phyloP scores from a whole-genome alignment of 2,888 invertebrate genomes.

The Cecidostiba fungosa region DNA sequence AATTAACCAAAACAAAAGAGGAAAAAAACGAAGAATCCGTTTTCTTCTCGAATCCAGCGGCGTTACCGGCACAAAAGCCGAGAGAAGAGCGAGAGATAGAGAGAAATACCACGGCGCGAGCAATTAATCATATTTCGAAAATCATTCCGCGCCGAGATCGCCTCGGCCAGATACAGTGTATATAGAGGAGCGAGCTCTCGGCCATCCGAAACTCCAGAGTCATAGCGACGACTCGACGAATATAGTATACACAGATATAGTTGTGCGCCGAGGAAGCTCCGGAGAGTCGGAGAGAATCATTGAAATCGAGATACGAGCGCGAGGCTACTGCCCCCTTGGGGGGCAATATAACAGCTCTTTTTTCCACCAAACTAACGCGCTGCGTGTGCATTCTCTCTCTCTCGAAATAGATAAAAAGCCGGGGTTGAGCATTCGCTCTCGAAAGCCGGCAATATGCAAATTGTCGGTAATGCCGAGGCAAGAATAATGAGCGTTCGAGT shows the following conservation, averaged over 20 bases:
- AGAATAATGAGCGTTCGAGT: constrained; percentile 20
- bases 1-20: constrained; percentile 27
- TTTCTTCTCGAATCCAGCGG: constrained; percentile 56
- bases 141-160: constrained; percentile 79
- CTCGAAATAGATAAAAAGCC: constrained; percentile 12
- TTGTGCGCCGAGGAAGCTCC: constrained; percentile 18
- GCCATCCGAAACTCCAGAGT: constrained; percentile 73
- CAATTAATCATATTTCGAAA: constrained; percentile 81
- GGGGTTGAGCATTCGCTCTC: not conserved
- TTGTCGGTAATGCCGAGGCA: constrained; percentile 46
- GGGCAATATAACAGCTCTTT: constrained; percentile 19
- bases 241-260: not conserved
- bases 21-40: constrained; percentile 20
- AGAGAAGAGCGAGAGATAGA: constrained; percentile 41
- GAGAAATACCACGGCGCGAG: constrained; percentile 63
- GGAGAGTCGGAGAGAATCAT: constrained; percentile 38
- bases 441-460: constrained; percentile 33
- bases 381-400: not conserved
- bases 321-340: too few relatives aligned
- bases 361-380: not conserved
- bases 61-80: constrained; percentile 57
- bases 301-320: too few relatives aligned
- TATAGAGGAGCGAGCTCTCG: constrained; percentile 47
- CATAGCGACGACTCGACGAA: constrained; percentile 68
- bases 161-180: constrained; percentile 74